A percentile compares a stretch with the other conserved stretches of the same genome.
Conservation (phyloP, 2,797 vertebrate species). For the Labeo calbasu region DNA sequence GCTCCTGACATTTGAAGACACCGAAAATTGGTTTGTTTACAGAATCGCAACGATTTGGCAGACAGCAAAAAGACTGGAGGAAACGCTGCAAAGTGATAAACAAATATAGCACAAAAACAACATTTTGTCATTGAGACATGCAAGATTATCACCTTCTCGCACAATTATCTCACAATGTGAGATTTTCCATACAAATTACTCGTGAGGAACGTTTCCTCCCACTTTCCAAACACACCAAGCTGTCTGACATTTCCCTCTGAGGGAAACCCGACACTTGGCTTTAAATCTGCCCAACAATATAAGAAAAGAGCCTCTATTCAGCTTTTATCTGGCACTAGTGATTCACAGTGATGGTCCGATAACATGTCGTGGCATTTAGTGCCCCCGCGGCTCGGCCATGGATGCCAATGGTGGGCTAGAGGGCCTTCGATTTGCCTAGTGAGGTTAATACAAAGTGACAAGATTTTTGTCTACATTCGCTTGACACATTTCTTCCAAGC, state of each 20-base stretch:
- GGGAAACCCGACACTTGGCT: conserved; percentile 47
- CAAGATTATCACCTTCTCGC: conserved; percentile 8
- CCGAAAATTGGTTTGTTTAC: conserved; percentile 38
- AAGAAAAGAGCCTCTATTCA: conserved; percentile 70
- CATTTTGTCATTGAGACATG: not conserved
- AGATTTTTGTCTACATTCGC: conserved; percentile 70
- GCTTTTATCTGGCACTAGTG: conserved; percentile 70
- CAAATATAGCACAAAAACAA: conserved; percentile 11
- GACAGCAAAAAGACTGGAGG: not conserved
- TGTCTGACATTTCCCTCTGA: conserved; percentile 58
- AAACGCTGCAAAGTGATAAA: conserved; percentile 3
- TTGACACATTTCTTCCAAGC: conserved; percentile 66
- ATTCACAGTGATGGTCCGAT: conserved; percentile 68
- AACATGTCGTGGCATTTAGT: conserved; percentile 79
- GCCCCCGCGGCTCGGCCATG: conserved; percentile 72
- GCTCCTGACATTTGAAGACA: conserved; percentile 30
- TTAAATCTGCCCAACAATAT: conserved; percentile 65
- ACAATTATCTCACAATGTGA: conserved; percentile 24
- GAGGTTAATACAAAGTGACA: conserved; percentile 76
- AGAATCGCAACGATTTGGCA: conserved; percentile 24
- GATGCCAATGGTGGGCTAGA: conserved; percentile 70
- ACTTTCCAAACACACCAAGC: conserved; percentile 15
- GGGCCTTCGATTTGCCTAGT: conserved; percentile 70
- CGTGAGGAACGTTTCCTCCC: not conserved
- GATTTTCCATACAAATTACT: not conserved